A percentile compares a stretch with the other conserved stretches of the same genome.
Evolutionary conservation across 53 echinoderm and acorn worm genomes (phyloP).

Genomic region (Holothuria scabra): DNA sequence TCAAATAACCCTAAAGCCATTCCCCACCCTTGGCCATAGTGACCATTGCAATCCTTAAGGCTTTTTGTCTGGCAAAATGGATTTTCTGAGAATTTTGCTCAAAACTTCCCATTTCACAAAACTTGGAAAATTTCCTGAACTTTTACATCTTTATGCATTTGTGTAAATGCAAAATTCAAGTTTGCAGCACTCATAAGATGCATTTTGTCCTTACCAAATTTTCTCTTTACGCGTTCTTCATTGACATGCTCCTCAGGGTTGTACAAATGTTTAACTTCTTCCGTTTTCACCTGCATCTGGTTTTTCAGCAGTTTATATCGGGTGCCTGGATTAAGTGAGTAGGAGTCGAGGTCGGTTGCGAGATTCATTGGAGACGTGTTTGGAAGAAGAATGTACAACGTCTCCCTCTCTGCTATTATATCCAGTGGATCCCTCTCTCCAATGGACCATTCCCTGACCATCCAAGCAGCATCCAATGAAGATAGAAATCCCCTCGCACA

Average conservation of each 20-base stretch:
- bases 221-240: slow-evolving; percentile 1
- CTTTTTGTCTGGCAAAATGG: no score
- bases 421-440: slow-evolving; percentile 16
- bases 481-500: slow-evolving; percentile 17
- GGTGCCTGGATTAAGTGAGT: neutral
- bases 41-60: no score
- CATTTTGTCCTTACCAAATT: slow-evolving; percentile 27
- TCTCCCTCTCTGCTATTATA: slow-evolving; percentile 32
- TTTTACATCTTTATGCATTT: no score
- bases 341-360: neutral
- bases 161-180: no score
- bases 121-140: no score
- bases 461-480: slow-evolving; percentile 29
- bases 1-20: no score
- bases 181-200: neutral
- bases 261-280: slow-evolving; percentile 32
- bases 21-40: no score
- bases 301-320: neutral
- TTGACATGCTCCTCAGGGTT: slow-evolving; percentile 33
- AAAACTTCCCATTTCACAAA: no score
- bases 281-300: neutral
- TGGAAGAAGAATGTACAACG: slow-evolving; percentile 3
- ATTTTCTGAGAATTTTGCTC: no score
- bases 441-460: slow-evolving; percentile 19
- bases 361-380: neutral